Evolutionary conservation across 2,113 vertebrate genomes (phyloP), one percentile per base, ranked within the genome.

Genomic region (Lasiurus borealis): DNA sequence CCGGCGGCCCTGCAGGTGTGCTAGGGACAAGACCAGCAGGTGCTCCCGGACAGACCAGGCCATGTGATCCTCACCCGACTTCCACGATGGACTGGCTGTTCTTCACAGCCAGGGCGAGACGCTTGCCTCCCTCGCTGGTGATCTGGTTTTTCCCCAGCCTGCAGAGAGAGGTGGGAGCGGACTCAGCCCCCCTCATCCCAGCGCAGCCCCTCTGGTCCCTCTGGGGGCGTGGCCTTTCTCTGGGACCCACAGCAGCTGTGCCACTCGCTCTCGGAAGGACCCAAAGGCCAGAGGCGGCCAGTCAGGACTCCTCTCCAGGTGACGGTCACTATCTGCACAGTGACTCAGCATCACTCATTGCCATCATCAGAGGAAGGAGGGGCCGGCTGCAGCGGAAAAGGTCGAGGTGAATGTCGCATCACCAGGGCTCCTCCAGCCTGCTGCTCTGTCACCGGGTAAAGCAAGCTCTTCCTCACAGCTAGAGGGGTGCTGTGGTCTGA

Each of bases 121-220:
- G 98, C 82, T 96, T 99, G 13, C 99, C 99, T 83, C 99, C 99
- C 89, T 99, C 98, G 0, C 98, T 97, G 0, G 99, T 99, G 96
- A 99, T 99, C 88, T 98, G 98, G 98, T 99, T 99, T 95, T 98
- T 98, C 73, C 99, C 99, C 72, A 99, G 97, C 98, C 99, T 99
- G 95, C 69, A 95, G 31, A 97, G 88, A 94, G 97, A 97, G 62
- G n/a, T 44, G 5, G 10, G 19, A 16, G 10, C 36, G 36, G 19
- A 31, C 72, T 34, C 1, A 14, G 81, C 29, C 46, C 6, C 29
- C n/a, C 77, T 52, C 7, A 0, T 54, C 27, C 62, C 4, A 8
- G 16, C 72, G 14, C 48, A 5, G 44, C 14, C 31, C n/a, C 66
- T 88, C 13, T 2, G 34, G 8, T 23, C 34, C 9, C 27, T 68